Evolutionary conservation across 2,888 invertebrate species (phyloP), one percentile per base, ranked within the genome.

Genomic region (Lasioglossum malachurum): DNA sequence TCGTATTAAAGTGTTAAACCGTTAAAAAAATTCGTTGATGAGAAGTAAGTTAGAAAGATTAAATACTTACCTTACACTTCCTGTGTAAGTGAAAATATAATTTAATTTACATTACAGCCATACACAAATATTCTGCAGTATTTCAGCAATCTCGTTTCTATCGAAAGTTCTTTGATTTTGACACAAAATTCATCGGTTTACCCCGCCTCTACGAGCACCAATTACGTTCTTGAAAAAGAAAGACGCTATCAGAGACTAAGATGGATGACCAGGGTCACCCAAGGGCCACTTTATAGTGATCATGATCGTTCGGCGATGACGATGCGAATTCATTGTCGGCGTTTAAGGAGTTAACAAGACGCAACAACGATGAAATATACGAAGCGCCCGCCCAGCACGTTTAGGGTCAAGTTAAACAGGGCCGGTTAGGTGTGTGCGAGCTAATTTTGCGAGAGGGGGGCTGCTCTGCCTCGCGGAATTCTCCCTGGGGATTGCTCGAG

Each of bases 401-500:
- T 2, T 53, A 73, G 75, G 77, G 60, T 78, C 77, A 72, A 79
- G 78, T 60, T 67, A 85, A 76, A 12, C 38, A 53, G 76, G 27
- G 23, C 80, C 53, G 72, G 57, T 49, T 72, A 73, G 79, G 57
- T 83, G 71, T 83, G 82, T 60, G 79, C 71, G 72, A 83, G 91
- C 91, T 91, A 91, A 91, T 91, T 91, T 89, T 85, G n/a, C 84
- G 80, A 88, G 74, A 81, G 86, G 69, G 84, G 23, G 23, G 23
- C 87, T 78, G 76, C 86, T 80, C 83, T 87, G 86, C 78, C 27
- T 80, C 84, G 76, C 78, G 88, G 81, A 91, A 91, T 91, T 91
- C 91, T 86, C 91, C 57, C 19, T 64, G 31, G 86, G 87, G 89
- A 91, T 91, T 78, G 76, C 84, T 89, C 78, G 87, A 91, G 91